phyloP scores from a whole-genome alignment of 2,797 vertebrate genomes.

The Sphenodon punctatus region DNA sequence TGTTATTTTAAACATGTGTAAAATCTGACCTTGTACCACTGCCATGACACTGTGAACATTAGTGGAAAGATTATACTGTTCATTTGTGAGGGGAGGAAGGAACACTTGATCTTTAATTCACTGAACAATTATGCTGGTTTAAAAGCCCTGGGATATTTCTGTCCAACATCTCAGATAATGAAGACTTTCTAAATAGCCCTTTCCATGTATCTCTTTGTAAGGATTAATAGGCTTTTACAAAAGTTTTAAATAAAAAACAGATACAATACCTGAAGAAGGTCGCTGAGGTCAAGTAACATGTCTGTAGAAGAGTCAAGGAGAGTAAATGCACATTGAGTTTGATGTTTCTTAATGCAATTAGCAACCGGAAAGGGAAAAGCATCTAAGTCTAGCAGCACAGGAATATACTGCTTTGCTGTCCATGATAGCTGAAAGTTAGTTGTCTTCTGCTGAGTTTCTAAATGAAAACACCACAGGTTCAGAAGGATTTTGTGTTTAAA shows the following conservation, averaged over 20 bases:
- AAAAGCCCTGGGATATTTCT: not conserved
- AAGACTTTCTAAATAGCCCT: not conserved
- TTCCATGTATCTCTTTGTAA: not conserved
- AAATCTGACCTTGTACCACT: conserved; percentile 6
- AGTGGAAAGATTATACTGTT: not conserved
- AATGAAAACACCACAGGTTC: too few relatives aligned
- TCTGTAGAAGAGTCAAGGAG: conserved; percentile 85
- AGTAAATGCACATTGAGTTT: not conserved
- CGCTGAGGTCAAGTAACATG: conserved; percentile 97
- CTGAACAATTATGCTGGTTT: not conserved
- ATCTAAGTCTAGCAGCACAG: not conserved
- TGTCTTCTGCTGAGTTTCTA: too few relatives aligned
- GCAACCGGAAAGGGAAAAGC: not conserved
- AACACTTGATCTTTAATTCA: not conserved
- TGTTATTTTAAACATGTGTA: conserved; percentile 41
- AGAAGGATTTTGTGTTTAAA: too few relatives aligned
- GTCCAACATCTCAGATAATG: not conserved
- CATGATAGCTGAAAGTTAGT: too few relatives aligned
- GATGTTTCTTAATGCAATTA: not conserved
- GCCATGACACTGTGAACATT: not conserved
- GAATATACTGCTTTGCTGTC: too few relatives aligned
- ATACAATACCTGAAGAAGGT: conserved; percentile 90
- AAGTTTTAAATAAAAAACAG: conserved; percentile 1
- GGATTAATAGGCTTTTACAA: not conserved
- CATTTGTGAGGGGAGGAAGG: not conserved